A percentile compares a stretch with the other conserved stretches of the same genome.
Evolutionary conservation across 2,113 vertebrate genomes (phyloP).

Genomic region (Aythya baeri): DNA sequence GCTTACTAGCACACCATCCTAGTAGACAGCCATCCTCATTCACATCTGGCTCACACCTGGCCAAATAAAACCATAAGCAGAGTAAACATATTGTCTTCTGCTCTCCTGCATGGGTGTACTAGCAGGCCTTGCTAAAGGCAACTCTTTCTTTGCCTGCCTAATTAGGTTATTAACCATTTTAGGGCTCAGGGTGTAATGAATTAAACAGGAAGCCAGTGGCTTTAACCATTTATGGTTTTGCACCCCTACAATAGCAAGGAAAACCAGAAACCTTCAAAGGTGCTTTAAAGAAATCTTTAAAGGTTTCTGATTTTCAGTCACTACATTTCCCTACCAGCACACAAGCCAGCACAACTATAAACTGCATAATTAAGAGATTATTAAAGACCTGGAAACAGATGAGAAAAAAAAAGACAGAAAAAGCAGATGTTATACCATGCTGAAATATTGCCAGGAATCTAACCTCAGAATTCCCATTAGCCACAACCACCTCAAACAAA

Average conservation of each 20-base stretch:
- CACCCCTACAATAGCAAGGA: background rate
- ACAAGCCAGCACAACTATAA: background rate
- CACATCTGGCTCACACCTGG: slow-evolving; percentile 8
- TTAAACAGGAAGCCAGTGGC: background rate
- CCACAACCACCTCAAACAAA: background rate
- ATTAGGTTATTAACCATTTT: background rate
- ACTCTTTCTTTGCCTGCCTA: background rate
- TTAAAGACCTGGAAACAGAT: slow-evolving; percentile 4
- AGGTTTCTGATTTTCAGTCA: background rate
- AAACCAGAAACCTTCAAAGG: background rate
- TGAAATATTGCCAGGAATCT: background rate
- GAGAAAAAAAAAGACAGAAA: background rate
- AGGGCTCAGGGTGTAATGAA: background rate
- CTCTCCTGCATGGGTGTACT: background rate
- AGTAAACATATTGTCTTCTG: background rate
- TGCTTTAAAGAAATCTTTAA: background rate
- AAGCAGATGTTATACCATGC: background rate
- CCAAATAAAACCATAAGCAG: background rate
- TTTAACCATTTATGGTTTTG: background rate
- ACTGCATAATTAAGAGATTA: background rate
- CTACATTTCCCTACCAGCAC: background rate
- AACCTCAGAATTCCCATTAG: background rate
- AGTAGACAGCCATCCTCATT: background rate
- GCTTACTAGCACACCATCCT: background rate
- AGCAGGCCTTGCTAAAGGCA: background rate